These are phyloP conservation scores for Panurus biarmicus DNA, from an alignment of 2,113 vertebrate genomes.

Conservation along the genomic window DNA sequence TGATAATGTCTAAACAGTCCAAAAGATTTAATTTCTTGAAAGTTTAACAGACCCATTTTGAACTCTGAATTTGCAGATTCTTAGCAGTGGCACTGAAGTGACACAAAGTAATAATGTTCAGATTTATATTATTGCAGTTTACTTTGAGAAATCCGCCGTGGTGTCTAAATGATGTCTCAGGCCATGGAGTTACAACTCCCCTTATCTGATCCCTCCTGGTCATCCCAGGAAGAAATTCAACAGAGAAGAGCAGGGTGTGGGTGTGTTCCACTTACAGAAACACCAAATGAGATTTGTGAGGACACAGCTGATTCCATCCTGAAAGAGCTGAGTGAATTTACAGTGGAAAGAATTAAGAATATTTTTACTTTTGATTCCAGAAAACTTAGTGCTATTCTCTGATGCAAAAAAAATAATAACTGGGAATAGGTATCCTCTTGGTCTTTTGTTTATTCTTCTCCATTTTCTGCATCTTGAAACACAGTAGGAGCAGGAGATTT, in stretches of 20 bases:
- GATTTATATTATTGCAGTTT: background rate
- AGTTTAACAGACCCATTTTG: background rate
- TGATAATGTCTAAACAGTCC: conserved; percentile 34
- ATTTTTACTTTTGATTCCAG: background rate
- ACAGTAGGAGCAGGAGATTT: background rate
- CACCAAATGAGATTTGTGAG: background rate
- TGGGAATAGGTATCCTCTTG: background rate
- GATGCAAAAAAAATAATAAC: background rate
- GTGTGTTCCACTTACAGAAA: background rate
- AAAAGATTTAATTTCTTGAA: conserved; percentile 6
- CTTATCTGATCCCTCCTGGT: background rate
- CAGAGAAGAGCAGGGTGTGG: background rate
- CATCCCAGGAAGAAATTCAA: background rate
- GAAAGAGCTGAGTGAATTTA: background rate
- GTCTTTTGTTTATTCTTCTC: background rate
- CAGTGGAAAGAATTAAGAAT: background rate
- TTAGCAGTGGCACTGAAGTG: background rate
- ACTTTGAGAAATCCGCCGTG: rapidly evolving
- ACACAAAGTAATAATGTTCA: background rate
- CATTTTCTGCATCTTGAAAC: background rate
- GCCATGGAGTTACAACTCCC: background rate
- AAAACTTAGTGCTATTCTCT: background rate
- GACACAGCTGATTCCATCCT: background rate
- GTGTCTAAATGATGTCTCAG: background rate
- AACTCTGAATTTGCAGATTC: background rate